Evolutionary conservation across 2,113 vertebrate genomes (phyloP).

Genomic region (Anhinga rufa): DNA sequence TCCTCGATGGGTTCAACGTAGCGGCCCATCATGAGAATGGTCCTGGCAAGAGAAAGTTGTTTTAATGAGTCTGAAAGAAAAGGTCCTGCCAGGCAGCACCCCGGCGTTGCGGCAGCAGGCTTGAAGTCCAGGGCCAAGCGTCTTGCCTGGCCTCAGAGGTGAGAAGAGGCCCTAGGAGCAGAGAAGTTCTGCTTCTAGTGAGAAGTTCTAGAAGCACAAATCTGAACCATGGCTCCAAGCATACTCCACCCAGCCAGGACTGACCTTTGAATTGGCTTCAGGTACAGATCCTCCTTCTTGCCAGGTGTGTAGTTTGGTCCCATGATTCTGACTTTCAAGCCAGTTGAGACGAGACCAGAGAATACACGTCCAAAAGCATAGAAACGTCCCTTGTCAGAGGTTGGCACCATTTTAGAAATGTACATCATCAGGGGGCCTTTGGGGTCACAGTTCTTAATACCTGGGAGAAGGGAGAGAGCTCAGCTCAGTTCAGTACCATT

Average conservation of each 20-base stretch:
- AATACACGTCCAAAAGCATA: slow-evolving; percentile 96
- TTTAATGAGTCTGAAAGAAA: not conserved
- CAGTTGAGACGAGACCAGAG: slow-evolving; percentile 88
- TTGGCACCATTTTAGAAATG: slow-evolving; percentile 99
- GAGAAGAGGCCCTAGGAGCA: fast-evolving
- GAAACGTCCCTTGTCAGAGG: slow-evolving; percentile 92
- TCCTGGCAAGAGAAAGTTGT: slow-evolving; percentile 59
- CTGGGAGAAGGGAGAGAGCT: slow-evolving; percentile 1
- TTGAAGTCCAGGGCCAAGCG: fast-evolving
- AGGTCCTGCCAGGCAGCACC: not conserved
- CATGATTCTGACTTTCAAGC: slow-evolving; percentile 94
- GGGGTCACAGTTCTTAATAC: slow-evolving; percentile 94
- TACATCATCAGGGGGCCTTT: slow-evolving; percentile 97
- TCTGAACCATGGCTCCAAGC: no score
- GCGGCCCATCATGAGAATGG: slow-evolving; percentile 97
- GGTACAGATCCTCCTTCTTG: slow-evolving; percentile 94
- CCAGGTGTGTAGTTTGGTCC: slow-evolving; percentile 94
- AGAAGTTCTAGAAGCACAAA: no score
- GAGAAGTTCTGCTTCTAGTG: no score
- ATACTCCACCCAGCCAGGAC: not conserved
- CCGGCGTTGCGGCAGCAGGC: not conserved
- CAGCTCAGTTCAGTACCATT: fast-evolving
- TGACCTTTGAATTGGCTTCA: slow-evolving; percentile 96
- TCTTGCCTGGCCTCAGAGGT: fast-evolving
- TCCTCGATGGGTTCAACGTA: slow-evolving; percentile 94